Base-by-base conservation (phyloP, 2,888 invertebrate species). In the Hoplodrina ambigua region DNA sequence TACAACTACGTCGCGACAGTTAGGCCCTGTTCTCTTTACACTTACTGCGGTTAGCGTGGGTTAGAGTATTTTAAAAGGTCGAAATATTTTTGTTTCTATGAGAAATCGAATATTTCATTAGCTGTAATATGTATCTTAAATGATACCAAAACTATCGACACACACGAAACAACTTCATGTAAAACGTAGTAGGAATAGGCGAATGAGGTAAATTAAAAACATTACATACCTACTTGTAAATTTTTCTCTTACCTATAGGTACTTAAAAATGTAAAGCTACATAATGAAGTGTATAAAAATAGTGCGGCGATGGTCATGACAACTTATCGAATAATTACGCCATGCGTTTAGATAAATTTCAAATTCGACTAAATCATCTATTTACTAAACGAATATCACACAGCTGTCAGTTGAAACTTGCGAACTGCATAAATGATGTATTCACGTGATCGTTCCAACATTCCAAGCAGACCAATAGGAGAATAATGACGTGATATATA, bases 361-460 rank as follows among this genome's bases (percentile, higher is more conserved):
- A 87, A 91, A 91, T 91, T 92, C 89, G 87, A 91, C 91, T 92
- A 91, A 86, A 90, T 87, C 89, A 86, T 88, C 87, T 90, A 91
- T 87, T 85, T 81, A 90, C 87, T 91, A 92, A 89, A 91, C 88
- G 87, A 91, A 92, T 93, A 93, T 93, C 94, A 92, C 92, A 91
- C 90, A 87, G 80, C 88, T 86, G 86, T 87, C 86, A 80, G 81
- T 86, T 82, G 79, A 79, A 85, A 85, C 86, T 83, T 81, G 81
- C 82, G 79, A 82, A 82, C 66, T 80, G 78, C 72, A 76, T 63
- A 20, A 52, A 17, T 46, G 49, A 52, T 41, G 58, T 75, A 79
- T 74, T 61, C 72, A 83, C 81, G 76, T 73, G 68, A 63, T 50
- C 60, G 17, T 77, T 77, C 82, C 83, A 80, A 81, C 77, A 86